Conservation (phyloP, 2,797 vertebrate species). For the Hydrophis major region DNA sequence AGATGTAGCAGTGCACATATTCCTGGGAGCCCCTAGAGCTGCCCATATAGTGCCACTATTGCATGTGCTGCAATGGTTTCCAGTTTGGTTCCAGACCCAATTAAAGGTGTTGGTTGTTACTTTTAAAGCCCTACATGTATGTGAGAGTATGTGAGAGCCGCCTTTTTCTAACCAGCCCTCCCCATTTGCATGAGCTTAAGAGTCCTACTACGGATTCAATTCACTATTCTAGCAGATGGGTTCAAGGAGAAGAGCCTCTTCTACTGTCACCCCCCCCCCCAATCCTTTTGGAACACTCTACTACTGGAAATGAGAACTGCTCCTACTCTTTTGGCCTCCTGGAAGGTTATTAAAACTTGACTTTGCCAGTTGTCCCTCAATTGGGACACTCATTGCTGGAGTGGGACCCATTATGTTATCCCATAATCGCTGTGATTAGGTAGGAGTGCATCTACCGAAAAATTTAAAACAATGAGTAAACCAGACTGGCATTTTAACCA, state of each 20-base stretch:
- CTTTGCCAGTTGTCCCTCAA: not conserved
- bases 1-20: not conserved
- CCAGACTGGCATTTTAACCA: not conserved
- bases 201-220: not conserved
- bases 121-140: not conserved
- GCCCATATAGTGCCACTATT: not conserved
- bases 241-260: not conserved
- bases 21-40: not conserved
- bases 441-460: not conserved
- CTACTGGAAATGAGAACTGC: not conserved
- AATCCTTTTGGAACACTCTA: not conserved
- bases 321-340: not conserved
- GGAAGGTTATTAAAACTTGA: not conserved
- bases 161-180: not conserved
- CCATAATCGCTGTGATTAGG: not conserved
- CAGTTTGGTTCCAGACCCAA: not conserved
- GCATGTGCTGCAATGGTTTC: not conserved
- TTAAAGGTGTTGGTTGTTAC: not conserved
- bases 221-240: not conserved
- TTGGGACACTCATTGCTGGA: not conserved
- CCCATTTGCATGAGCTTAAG: not conserved
- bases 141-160: not conserved
- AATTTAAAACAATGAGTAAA: not conserved
- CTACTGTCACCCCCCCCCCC: not conserved
- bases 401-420: not conserved